A percentile compares a stretch with the other conserved stretches of the same genome.
phyloP scores from a whole-genome alignment of 2,797 vertebrate species.

The Borostomias antarcticus region DNA sequence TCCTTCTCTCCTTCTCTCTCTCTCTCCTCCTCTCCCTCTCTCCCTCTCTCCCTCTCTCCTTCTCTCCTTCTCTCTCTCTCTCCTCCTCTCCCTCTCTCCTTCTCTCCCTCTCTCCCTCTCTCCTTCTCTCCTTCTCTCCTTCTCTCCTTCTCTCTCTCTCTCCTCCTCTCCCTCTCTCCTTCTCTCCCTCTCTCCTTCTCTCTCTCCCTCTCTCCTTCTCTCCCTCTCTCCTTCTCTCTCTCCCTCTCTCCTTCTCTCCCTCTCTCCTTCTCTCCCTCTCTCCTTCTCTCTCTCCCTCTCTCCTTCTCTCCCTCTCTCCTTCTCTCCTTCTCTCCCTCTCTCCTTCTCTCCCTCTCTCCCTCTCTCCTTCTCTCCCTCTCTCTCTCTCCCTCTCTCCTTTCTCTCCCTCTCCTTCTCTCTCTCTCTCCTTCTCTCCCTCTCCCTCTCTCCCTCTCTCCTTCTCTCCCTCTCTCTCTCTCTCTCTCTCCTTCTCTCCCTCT shows the following conservation, averaged over 20 bases:
- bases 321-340: background rate
- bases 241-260: background rate
- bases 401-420: background rate
- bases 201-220: constrained; percentile 29
- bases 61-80: too few species aligned
- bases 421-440: background rate
- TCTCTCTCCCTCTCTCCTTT: background rate
- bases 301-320: background rate
- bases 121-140: too few species aligned
- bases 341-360: background rate
- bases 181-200: constrained; percentile 15
- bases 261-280: constrained; percentile 34
- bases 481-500: constrained; percentile 20
- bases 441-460: background rate
- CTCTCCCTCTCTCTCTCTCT: constrained; percentile 19
- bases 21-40: background rate
- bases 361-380: background rate
- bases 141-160: constrained; percentile 26
- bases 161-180: constrained; percentile 21
- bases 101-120: too few species aligned
- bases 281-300: background rate
- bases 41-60: background rate
- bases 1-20: background rate
- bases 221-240: background rate
- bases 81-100: too few species aligned